A percentile compares a stretch with the other conserved stretches of the same genome.
Evolutionary conservation across 2,888 invertebrate species (phyloP).

Genomic region (Galeruca laticollis): DNA sequence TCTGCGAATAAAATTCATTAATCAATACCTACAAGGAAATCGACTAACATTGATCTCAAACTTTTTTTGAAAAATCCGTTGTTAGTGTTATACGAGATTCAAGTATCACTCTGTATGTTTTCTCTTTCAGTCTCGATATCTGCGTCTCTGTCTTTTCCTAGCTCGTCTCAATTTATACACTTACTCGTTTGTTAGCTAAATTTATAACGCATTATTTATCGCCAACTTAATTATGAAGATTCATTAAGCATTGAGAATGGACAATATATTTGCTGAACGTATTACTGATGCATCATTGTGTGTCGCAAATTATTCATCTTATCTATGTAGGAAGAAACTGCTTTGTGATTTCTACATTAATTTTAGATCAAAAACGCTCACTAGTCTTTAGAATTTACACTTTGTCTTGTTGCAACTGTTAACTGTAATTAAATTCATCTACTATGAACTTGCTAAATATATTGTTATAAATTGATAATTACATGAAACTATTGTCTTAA

Average conservation of each 20-base stretch:
- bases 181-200: slow-evolving; percentile 50
- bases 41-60: too few relatives aligned
- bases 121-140: neutral
- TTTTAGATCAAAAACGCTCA: neutral
- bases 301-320: slow-evolving; percentile 9
- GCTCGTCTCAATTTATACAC: neutral
- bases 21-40: too few relatives aligned
- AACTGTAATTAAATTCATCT: too few relatives aligned
- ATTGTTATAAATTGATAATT: too few relatives aligned
- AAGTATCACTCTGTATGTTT: neutral
- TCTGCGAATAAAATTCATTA: too few relatives aligned
- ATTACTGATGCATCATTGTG: slow-evolving; percentile 5
- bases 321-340: neutral
- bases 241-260: slow-evolving; percentile 39
- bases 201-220: slow-evolving; percentile 52
- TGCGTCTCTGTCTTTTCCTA: neutral
- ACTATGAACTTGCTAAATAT: too few relatives aligned
- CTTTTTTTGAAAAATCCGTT: neutral
- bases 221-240: slow-evolving; percentile 52
- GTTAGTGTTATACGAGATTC: neutral
- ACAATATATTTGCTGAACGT: slow-evolving; percentile 26
- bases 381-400: too few relatives aligned
- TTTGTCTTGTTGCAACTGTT: too few relatives aligned
- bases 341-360: slow-evolving; percentile 1
- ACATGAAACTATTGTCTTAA: too few relatives aligned